A percentile compares a stretch with the other conserved stretches of the same genome.
Evolutionary conservation across 2,113 vertebrate genomes (phyloP).

Genomic region (Heptranchias perlo): DNA sequence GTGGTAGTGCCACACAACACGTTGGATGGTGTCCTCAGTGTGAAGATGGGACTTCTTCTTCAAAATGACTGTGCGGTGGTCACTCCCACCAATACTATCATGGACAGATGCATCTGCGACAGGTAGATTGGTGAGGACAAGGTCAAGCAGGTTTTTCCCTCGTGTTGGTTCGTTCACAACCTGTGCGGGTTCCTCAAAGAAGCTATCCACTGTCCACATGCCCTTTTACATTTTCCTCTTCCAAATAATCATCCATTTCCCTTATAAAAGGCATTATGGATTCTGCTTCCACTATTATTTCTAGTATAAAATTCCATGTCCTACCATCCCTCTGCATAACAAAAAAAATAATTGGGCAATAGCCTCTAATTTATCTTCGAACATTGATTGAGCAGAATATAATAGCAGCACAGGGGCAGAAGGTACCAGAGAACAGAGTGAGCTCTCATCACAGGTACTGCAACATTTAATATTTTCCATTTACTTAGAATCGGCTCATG

Average conservation of each 20-base stretch:
- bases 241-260: not conserved
- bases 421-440: not conserved
- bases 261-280: not conserved
- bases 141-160: too few relatives aligned
- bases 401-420: not conserved
- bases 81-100: too few relatives aligned
- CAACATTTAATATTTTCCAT: not conserved
- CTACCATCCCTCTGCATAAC: not conserved
- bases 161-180: too few relatives aligned
- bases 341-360: not conserved
- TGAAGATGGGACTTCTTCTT: too few relatives aligned
- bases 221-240: not conserved
- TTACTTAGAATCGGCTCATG: not conserved
- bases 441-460: not conserved
- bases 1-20: too few relatives aligned
- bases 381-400: not conserved
- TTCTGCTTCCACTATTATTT: not conserved
- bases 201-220: not conserved
- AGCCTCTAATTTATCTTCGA: not conserved
- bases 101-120: too few relatives aligned
- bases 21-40: too few relatives aligned
- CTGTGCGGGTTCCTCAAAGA: not conserved
- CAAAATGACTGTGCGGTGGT: too few relatives aligned
- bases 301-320: not conserved
- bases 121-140: too few relatives aligned